phyloP scores from a whole-genome alignment of 2,113 vertebrate species.

The Scomber scombrus region DNA sequence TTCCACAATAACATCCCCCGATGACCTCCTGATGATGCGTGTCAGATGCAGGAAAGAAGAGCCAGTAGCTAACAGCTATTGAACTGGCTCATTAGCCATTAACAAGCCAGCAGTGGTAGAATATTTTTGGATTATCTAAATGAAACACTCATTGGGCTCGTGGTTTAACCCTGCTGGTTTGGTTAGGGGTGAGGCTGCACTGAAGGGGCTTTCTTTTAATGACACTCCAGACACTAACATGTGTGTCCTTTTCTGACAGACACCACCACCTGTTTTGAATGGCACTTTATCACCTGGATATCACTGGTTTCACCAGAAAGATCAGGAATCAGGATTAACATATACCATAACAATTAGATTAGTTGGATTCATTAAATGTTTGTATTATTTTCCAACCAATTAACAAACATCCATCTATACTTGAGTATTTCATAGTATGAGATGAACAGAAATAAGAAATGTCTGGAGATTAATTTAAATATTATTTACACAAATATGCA shows the following conservation, averaged over 20 bases:
- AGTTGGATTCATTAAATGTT: background rate
- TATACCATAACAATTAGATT: background rate
- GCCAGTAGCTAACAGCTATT: conserved; percentile 9
- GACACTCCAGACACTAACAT: background rate
- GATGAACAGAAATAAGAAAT: background rate
- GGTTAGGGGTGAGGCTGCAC: background rate
- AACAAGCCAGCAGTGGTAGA: conserved; percentile 22
- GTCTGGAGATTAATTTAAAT: conserved; percentile 12
- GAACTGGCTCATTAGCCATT: conserved; percentile 57
- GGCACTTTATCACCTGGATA: background rate
- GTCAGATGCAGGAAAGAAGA: conserved; percentile 27
- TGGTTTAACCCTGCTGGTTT: background rate
- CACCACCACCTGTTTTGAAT: background rate
- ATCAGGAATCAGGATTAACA: background rate
- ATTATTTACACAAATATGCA: conserved; percentile 4
- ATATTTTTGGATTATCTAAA: conserved; percentile 22
- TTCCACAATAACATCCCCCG: conserved; percentile 36
- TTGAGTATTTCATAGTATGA: background rate
- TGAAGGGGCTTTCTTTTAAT: conserved; percentile 1
- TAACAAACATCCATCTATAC: conserved; percentile 28
- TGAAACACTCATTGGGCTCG: background rate
- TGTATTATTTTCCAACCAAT: conserved; percentile 21
- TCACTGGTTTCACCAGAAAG: background rate
- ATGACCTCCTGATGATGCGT: conserved; percentile 40
- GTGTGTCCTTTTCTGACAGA: background rate